These are phyloP conservation scores for Hydrophis major DNA, from an alignment of 2,797 vertebrate genomes.

Conservation along the genomic window DNA sequence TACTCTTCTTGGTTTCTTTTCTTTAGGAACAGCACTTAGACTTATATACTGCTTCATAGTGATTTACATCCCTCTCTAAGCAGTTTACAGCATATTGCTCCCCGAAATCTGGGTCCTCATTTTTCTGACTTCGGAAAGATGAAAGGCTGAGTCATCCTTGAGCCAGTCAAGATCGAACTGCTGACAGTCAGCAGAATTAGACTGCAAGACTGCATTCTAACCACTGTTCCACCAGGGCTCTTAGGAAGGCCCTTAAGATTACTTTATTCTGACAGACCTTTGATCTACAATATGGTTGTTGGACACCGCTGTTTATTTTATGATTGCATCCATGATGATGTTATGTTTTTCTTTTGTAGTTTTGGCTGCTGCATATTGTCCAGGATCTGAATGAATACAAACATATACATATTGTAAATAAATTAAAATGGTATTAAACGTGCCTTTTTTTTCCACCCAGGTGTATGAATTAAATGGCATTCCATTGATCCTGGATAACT, in stretches of 20 bases:
- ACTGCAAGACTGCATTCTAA: not conserved
- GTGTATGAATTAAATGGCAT: slow-evolving; percentile 88
- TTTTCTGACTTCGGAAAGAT: not conserved
- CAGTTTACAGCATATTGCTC: not conserved
- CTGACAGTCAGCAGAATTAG: not conserved
- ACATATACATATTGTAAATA: not conserved
- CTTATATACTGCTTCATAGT: not conserved
- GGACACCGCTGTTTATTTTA: not conserved
- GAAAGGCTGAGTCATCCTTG: not conserved
- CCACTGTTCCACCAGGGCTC: not conserved
- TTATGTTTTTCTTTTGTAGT: not conserved
- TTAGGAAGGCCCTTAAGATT: not conserved
- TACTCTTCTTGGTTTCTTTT: not conserved
- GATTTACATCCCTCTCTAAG: not conserved
- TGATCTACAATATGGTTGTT: not conserved
- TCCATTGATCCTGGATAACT: slow-evolving; percentile 92
- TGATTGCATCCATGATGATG: not conserved
- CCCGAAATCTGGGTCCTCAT: not conserved
- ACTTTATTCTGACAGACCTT: not conserved
- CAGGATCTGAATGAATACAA: not conserved
- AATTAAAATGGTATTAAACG: not conserved
- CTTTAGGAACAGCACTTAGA: not conserved
- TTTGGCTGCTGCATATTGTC: not conserved
- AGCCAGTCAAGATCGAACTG: not conserved
- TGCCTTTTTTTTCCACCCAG: slow-evolving; percentile 66